A percentile compares a stretch with the other conserved stretches of the same genome.
These are phyloP conservation scores for Pseudomyrmex pallidus DNA, from an alignment of 1,140 invertebrate species.

Conservation along the genomic window DNA sequence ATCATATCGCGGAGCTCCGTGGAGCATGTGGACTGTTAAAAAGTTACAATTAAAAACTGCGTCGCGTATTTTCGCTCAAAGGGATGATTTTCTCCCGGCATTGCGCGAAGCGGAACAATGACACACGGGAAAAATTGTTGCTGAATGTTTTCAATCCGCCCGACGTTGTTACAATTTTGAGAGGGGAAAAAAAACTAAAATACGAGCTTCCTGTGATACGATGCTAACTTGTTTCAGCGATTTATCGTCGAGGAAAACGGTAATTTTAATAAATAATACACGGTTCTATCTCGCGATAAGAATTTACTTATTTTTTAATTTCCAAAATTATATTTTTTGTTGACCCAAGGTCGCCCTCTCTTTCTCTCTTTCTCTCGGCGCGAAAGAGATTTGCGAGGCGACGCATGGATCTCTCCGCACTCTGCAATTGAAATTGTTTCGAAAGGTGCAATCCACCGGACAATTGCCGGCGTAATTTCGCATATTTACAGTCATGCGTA, in stretches of 20 bases:
- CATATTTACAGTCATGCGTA: constrained; percentile 60
- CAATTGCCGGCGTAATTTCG: constrained; percentile 67
- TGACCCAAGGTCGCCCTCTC: too few species aligned
- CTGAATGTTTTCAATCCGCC: neutral
- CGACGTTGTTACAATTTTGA: neutral
- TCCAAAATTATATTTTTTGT: too few species aligned
- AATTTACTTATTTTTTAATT: too few species aligned
- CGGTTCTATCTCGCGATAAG: too few species aligned
- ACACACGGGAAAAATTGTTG: neutral
- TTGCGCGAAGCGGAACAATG: neutral
- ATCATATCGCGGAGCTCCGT: constrained; percentile 1
- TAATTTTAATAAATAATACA: too few species aligned
- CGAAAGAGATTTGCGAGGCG: constrained; percentile 23
- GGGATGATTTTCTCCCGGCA: neutral
- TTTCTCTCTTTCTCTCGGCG: too few species aligned
- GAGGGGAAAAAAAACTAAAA: too few species aligned
- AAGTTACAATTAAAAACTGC: constrained; percentile 15
- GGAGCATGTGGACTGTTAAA: constrained; percentile 22
- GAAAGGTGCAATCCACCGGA: constrained; percentile 41
- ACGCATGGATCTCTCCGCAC: neutral
- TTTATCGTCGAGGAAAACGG: too few species aligned
- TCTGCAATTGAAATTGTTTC: constrained; percentile 51
- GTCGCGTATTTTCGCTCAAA: neutral
- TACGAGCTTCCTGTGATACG: too few species aligned
- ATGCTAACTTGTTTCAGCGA: too few species aligned